Base-by-base conservation (phyloP, 2,113 vertebrate species). In the Petrocephalus microphthalmus region DNA sequence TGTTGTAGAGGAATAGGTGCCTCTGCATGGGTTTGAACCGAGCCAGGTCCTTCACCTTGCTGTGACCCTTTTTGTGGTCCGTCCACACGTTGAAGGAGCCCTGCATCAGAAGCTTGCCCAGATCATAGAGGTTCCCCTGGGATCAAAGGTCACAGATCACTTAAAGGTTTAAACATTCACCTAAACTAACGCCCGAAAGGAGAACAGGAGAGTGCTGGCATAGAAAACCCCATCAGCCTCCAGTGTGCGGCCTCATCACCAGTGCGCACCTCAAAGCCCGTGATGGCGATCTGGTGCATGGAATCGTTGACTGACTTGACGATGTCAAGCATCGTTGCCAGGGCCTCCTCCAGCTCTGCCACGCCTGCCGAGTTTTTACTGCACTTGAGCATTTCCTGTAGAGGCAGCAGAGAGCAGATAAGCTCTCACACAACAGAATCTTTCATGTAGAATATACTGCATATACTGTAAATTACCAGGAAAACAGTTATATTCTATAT, bases 1-100 rank as follows among this genome's bases (percentile, higher is more conserved):
- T 97, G 86, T 97, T 94, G 11, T 99, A 99, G 0, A 99, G 96
- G 90, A 99, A 99, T 51, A 99, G 95, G 85, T 99, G 98, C 64
- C 98, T 95, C 91, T 98, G 98, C 97, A 98, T 99, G 0, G 98
- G 97, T 91, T 99, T 99, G 90, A 99, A 99, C 81, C 97, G 94
- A 1, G 98, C 97, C 92, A 99, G 93, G 91, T 99, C 98, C 93
- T 98, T 99, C 90, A 99, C 97, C 93, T 98, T 99, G 92, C 95
- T 97, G 91, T 99, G 97, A 10, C 97, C 98, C 89, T 94, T 97
- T 91, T 97, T 99, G 94, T 98, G 97, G 88, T 97, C 96, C 0
- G 97, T 98, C 98, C 98, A 99, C 47, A 99, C 95, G 0, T 95
- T 98, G 91, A 99, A 99, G 4, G 97, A 97, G 20, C 96, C 96